Evolutionary conservation across 2,113 vertebrate genomes (phyloP), one percentile per base, ranked within the genome.

Genomic region (Ammodytes dubius): DNA sequence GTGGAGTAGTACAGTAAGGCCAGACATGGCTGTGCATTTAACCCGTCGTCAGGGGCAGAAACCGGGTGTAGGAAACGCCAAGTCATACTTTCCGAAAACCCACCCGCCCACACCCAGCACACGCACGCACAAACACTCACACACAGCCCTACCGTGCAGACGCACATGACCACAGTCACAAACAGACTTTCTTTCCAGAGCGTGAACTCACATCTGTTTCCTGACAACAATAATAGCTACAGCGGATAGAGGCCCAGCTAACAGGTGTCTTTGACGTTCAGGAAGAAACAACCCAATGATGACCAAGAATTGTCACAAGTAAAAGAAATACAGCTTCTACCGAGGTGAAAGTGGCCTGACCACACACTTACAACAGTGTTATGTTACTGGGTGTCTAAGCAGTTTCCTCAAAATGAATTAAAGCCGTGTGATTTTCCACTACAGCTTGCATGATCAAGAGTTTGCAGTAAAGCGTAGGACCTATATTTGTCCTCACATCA

Each of bases 141-240:
- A 86, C 90, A 82, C 79, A 73, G 83, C 87, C 85, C 79, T 91
- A 92, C 87, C 92, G 91, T 95, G 94, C 92, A 95, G 94, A 95
- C 92, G 19, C 92, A 88, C 84, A 91, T 58, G 85, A 95, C 92
- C 95, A 94, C 93, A 94, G 87, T 91, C 91, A 87, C 94, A 95
- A 95, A 95, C 92, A 95, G 92, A 93, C 90, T 90, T 88, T 93
- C 92, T 95, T 94, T 95, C 94, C 94, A 95, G 92, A 90, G 92
- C 85, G 84, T 94, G 93, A 95, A 93, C 91, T 92, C 91, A 93
- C 95, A 96, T 95, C 95, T 95, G 95, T 95, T 96, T 95, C 95
- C 95, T 96, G 93, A 93, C 85, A 94, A 93, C 93, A 96, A 94
- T 94, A 94, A 96, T 94, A 95, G 95, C 87, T 90, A 68, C 89